Evolutionary conservation across 1,140 invertebrate species (phyloP).

Genomic region (Drosophila biarmipes): DNA sequence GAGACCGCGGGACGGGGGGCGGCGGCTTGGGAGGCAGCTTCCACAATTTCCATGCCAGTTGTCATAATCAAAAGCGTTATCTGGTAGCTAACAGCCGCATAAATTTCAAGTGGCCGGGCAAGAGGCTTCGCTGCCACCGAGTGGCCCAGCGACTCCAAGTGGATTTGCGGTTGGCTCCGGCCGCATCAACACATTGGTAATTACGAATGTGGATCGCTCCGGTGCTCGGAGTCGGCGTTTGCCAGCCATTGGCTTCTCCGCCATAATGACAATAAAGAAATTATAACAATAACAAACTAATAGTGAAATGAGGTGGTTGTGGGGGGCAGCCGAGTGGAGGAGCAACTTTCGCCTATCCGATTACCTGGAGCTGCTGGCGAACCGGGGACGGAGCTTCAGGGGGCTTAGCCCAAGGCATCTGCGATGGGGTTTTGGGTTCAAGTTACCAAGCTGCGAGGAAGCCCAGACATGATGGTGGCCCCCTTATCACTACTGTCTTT

Average conservation of each 20-base stretch:
- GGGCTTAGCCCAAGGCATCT: constrained; percentile 17
- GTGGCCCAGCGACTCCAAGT: constrained; percentile 62
- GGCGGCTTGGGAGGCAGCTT: constrained; percentile 32
- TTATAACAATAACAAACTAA: constrained; percentile 81
- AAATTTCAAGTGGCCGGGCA: constrained; percentile 71
- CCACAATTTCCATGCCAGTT: constrained; percentile 59
- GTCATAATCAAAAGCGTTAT: constrained; percentile 82
- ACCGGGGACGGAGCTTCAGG: constrained; percentile 8
- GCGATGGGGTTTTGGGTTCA: constrained; percentile 39
- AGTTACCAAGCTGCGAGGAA: constrained; percentile 43
- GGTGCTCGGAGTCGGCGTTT: constrained; percentile 35
- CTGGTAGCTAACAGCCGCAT: constrained; percentile 80
- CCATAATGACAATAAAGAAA: constrained; percentile 77
- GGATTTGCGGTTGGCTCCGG: constrained; percentile 76
- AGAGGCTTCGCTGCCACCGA: constrained; percentile 45
- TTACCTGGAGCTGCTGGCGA: constrained; percentile 52
- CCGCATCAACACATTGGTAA: constrained; percentile 68
- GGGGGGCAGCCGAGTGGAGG: constrained; percentile 23
- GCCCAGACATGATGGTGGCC: constrained; percentile 22
- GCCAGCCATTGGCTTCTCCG: constrained; percentile 48
- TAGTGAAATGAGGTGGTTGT: constrained; percentile 44
- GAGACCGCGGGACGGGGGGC: not conserved
- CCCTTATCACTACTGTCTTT: constrained; percentile 30
- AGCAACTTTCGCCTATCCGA: constrained; percentile 77
- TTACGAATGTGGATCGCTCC: constrained; percentile 42